phyloP scores from a whole-genome alignment of 2,113 vertebrate species.

The Microcebus lehilahytsara region DNA sequence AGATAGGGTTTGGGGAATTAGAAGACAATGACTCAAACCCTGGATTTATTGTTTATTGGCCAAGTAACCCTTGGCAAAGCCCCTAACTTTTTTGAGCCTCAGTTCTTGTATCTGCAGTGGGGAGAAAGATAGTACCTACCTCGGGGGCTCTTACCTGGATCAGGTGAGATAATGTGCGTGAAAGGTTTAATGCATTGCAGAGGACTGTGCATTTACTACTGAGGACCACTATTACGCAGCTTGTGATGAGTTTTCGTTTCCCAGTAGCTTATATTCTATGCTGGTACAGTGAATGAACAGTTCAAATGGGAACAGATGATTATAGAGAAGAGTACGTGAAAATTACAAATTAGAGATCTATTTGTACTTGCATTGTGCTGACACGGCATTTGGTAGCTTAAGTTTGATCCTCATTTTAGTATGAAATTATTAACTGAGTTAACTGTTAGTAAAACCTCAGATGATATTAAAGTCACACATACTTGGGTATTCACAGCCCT shows the following conservation, averaged over 20 bases:
- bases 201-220: not conserved
- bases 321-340: not conserved
- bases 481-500: not conserved
- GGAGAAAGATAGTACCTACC: not conserved
- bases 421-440: slow-evolving; percentile 18
- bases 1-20: not conserved
- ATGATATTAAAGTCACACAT: not conserved
- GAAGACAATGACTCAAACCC: not conserved
- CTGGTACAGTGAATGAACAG: not conserved
- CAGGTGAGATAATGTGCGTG: not conserved
- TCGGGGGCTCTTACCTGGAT: not conserved
- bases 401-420: slow-evolving; percentile 27
- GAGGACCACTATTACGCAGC: not conserved
- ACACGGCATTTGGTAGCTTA: slow-evolving; percentile 10
- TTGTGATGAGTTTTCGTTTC: not conserved
- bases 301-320: not conserved
- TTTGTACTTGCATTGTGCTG: not conserved
- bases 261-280: not conserved
- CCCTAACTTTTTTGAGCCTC: not conserved
- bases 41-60: not conserved
- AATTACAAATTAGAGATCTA: not conserved
- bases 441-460: not conserved
- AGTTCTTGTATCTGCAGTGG: not conserved
- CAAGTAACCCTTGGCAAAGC: not conserved
- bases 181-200: not conserved